Conservation (phyloP, 2,113 vertebrate species). For the Menura novaehollandiae region DNA sequence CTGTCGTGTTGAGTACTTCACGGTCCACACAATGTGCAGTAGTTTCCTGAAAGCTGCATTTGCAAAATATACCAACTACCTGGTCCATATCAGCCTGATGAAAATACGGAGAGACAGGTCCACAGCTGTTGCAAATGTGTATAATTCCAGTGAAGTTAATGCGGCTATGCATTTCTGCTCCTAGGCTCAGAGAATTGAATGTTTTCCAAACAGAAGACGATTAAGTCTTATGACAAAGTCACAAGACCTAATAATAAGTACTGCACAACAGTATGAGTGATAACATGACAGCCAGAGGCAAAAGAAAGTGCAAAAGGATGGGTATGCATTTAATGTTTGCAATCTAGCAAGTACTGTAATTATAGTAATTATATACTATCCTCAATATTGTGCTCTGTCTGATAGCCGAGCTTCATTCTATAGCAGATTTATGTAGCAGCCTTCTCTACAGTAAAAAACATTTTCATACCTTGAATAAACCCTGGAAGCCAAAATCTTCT, state of each 20-base stretch:
- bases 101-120: neutral
- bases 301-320: neutral
- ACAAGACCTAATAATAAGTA: neutral
- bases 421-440: neutral
- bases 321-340: neutral
- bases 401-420: neutral
- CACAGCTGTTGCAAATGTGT: neutral
- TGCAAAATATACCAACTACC: neutral
- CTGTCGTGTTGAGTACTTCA: neutral
- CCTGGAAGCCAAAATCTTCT: neutral
- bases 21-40: neutral
- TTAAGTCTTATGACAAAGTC: neutral
- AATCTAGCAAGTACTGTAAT: neutral
- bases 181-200: neutral
- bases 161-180: neutral
- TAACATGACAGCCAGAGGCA: neutral
- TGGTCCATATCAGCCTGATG: neutral
- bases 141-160: neutral
- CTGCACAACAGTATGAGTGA: neutral
- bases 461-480: neutral
- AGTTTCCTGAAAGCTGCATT: neutral
- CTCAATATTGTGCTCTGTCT: neutral
- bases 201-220: neutral
- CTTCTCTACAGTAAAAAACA: neutral
- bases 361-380: slow-evolving; percentile 6